phyloP scores from a whole-genome alignment of 2,797 vertebrate genomes.

The Coregonus ussuriensis region DNA sequence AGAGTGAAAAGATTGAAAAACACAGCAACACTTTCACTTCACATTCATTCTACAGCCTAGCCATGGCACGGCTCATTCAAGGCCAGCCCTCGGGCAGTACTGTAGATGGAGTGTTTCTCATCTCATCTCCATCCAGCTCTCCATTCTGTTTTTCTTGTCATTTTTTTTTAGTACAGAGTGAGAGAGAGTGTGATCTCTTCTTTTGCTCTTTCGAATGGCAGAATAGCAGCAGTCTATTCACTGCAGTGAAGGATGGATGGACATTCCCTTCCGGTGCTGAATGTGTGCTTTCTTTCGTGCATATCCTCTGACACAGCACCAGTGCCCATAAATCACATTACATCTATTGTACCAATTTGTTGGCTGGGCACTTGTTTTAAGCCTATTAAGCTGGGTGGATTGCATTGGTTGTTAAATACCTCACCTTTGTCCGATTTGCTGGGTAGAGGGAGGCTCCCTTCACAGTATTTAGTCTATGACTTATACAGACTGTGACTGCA shows the following conservation, averaged over 20 bases:
- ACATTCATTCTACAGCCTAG: constrained; percentile 24
- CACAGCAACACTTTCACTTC: constrained; percentile 4
- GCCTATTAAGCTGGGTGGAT: constrained; percentile 16
- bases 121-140: constrained; percentile 23
- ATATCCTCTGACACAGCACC: constrained; percentile 31
- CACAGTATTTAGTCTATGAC: neutral
- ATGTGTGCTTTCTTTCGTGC: constrained; percentile 30
- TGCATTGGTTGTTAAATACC: constrained; percentile 29
- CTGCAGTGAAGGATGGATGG: constrained; percentile 41
- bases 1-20: constrained; percentile 38
- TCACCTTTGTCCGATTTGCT: constrained; percentile 24
- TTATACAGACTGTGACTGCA: constrained; percentile 41
- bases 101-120: constrained; percentile 30
- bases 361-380: constrained; percentile 13
- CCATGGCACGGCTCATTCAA: constrained; percentile 10
- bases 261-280: constrained; percentile 37
- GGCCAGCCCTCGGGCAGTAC: constrained; percentile 31
- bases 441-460: constrained; percentile 14
- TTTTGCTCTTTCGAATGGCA: constrained; percentile 21
- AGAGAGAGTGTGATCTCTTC: constrained; percentile 26
- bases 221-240: constrained; percentile 1
- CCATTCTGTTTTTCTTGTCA: constrained; percentile 32
- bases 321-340: neutral
- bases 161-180: constrained; percentile 17
- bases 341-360: constrained; percentile 27